Evolutionary conservation across 2,888 invertebrate species (phyloP), one percentile per base, ranked within the genome.

Genomic region (Synergus laeviventris): DNA sequence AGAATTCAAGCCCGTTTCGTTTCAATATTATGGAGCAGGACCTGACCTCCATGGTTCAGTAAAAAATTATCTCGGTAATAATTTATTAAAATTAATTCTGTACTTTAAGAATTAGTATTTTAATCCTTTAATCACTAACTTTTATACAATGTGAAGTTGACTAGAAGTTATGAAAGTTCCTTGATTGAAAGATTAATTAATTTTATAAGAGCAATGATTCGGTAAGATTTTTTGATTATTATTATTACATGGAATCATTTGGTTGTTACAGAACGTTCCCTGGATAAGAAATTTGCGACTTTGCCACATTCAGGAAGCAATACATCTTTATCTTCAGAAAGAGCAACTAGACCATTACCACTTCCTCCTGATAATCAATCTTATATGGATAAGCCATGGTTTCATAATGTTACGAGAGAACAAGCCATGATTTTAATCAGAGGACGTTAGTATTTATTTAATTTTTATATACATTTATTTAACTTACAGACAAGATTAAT

Each of bases 321-420:
- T 36, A 81, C 84, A n/a, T 88, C 89, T 36, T 64, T 88, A 24
- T 74, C 82, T 16, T 84, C 82, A 75, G 87, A 86, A 45, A 88
- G 90, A 78, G 88, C 88, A 7, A 85, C 87, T 11, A 84, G 90
- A 79, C 90, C 90, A 24, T 77, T 90, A 49, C 89, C 89, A 49
- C 88, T 86, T 9, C 89, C 88, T 24, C 90, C 90, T 7, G 84
- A 86, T 38, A 82, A 78, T 77, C 83, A 82, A 18, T 86, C 89
- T 42, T 89, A 87, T 78, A 81, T 83, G 74, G 89, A 90, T 24
- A 86, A 87, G 64, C 84, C 89, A 24, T 91, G 90, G 90, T 91
- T 87, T 73, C 90, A 90, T 66, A 89, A 90, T 81, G 78, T 90
- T 16, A 87, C 88, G 2, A 86, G 90, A 75, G 88, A 90, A 64